Percentiles rank a stretch among this genome's conserved stretches.
These are phyloP conservation scores for Drosophila subsilvestris DNA, from an alignment of 2,888 invertebrate species.

Conservation along the genomic window DNA sequence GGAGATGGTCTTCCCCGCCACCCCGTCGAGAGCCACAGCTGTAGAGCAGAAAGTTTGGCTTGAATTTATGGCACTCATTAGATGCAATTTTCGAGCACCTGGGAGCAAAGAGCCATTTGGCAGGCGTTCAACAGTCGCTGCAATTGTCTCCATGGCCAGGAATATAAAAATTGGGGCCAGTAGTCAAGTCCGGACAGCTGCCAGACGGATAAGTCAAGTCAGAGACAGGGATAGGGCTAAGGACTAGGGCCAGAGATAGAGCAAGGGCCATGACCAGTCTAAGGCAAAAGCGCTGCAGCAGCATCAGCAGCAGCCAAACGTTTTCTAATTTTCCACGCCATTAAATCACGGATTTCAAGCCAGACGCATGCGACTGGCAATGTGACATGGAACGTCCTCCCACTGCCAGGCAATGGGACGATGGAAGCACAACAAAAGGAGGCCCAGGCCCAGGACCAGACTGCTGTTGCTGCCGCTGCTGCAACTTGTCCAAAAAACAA, in stretches of 20 bases:
- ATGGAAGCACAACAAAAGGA: constrained; percentile 37
- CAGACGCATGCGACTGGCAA: constrained; percentile 61
- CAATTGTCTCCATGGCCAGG: constrained; percentile 26
- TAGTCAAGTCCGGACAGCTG: constrained; percentile 61
- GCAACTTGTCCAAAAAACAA: constrained; percentile 17
- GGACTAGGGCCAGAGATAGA: not conserved
- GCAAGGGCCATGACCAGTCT: constrained; percentile 8
- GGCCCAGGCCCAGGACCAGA: constrained; percentile 15
- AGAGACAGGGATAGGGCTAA: constrained; percentile 3
- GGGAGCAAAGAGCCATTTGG: constrained; percentile 49
- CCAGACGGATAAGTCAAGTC: constrained; percentile 46
- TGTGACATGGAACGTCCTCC: constrained; percentile 34
- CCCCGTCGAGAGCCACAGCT: constrained; percentile 47
- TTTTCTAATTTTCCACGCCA: constrained; percentile 82
- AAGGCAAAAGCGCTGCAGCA: constrained; percentile 16
- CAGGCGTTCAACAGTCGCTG: constrained; percentile 42
- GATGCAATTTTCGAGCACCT: constrained; percentile 68
- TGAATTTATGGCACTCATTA: constrained; percentile 72
- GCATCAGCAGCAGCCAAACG: constrained; percentile 57
- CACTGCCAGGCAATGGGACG: constrained; percentile 1
- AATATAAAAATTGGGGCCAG: constrained; percentile 63
- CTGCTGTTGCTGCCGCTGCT: not conserved
- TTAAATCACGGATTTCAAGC: constrained; percentile 69
- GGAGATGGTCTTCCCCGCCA: not conserved
- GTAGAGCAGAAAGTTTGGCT: constrained; percentile 32